Evolutionary conservation across 30 jellyfish, hydroid and myxozoan species (phyloP).

Genomic region (Aurelia sp.): DNA sequence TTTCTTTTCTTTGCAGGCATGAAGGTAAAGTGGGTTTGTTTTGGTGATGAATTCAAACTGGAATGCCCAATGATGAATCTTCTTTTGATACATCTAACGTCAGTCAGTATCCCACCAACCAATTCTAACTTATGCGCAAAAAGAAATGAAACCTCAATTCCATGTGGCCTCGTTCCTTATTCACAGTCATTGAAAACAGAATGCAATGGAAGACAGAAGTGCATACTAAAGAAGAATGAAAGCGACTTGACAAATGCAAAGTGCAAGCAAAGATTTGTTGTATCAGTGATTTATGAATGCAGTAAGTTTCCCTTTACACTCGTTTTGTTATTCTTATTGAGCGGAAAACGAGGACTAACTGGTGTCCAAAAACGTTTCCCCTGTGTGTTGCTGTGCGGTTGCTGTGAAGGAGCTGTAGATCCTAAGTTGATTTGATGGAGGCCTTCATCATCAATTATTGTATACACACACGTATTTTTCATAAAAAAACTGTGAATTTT

Average conservation of each 20-base stretch:
- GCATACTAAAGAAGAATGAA: slow-evolving; percentile 1
- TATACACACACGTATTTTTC: too few relatives aligned
- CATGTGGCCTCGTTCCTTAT: slow-evolving; percentile 47
- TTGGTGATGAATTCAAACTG: slow-evolving; percentile 57
- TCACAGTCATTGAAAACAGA: slow-evolving; percentile 26
- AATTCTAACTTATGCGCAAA: slow-evolving; percentile 42
- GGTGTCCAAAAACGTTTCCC: too few relatives aligned
- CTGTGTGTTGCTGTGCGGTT: too few relatives aligned
- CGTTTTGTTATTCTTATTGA: too few relatives aligned
- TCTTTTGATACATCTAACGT: slow-evolving; percentile 43
- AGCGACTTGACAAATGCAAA: background rate
- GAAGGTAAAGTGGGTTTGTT: slow-evolving; percentile 47
- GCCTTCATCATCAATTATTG: too few relatives aligned
- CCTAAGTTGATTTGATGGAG: too few relatives aligned
- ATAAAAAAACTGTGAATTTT: too few relatives aligned
- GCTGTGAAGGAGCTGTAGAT: too few relatives aligned
- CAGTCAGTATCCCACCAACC: slow-evolving; percentile 50
- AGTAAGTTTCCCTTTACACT: slow-evolving; percentile 41
- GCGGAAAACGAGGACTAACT: too few relatives aligned
- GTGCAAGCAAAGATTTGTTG: slow-evolving; percentile 34
- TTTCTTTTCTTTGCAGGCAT: slow-evolving; percentile 26
- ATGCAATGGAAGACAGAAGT: slow-evolving; percentile 54
- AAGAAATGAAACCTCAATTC: slow-evolving; percentile 2
- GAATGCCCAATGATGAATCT: slow-evolving; percentile 43
- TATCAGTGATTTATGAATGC: slow-evolving; percentile 65